Base-by-base conservation (phyloP, 2,113 vertebrate species). In the Bujurquina vittata region DNA sequence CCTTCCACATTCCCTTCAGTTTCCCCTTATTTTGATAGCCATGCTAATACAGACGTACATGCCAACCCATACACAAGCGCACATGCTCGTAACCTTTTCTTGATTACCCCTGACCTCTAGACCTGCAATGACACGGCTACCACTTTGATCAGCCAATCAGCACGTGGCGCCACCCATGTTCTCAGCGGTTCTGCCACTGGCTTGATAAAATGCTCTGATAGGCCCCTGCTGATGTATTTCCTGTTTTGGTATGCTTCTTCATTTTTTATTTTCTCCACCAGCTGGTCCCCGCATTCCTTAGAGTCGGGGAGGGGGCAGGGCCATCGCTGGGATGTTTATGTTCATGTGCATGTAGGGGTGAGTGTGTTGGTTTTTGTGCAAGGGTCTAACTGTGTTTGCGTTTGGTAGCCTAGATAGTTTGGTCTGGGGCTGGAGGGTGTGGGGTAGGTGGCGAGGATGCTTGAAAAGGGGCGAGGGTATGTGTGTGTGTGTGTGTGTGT, bases 181-280 rank as follows among this genome's bases (percentile, higher is more conserved):
- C 90, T 92, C 88, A 82, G 88, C 35, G 8, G 89, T 75, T 83
- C 85, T 82, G 88, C 87, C 80, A 81, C 87, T 69, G 84, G 88
- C 85, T 85, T 93, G 94, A 95, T 95, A 92, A 93, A 91, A 90
- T 84, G 87, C 77, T 91, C 87, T 88, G 93, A 95, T 94, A 94
- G 90, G 85, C 87, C 89, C 81, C 91, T 88, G 87, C 91, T 94
- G 91, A 92, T 95, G 93, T 83, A 94, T 94, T 95, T 96, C 95
- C 94, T 95, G 94, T 95, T 95, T 93, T 94, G 91, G 88, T 93
- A 84, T 92, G 87, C 87, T 82, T 93, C 87, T 90, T 93, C 84
- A 55, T 90, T 92, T 85, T 89, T 86, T 82, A 85, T 89, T 91
- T 91, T 87, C 89, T 88, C 91, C 88, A 91, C 91, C 92, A 95